Evolutionary conservation across 1,140 invertebrate species (phyloP).

Genomic region (Stegodyphus dumicola): DNA sequence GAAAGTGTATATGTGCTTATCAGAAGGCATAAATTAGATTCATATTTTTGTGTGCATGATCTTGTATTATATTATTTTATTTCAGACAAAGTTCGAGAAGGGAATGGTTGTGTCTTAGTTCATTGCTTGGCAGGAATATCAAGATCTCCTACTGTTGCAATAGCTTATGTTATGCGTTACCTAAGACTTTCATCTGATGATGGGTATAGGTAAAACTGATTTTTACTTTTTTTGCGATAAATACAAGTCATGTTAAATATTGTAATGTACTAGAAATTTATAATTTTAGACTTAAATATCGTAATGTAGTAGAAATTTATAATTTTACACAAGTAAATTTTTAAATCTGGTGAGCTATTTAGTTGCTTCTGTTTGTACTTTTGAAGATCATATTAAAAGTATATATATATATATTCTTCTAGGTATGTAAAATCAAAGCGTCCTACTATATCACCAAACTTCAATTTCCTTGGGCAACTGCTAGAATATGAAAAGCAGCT

Average conservation of each 20-base stretch:
- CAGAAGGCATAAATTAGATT: too few relatives aligned
- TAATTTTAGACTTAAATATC: too few relatives aligned
- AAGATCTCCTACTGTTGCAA: slow-evolving; percentile 74
- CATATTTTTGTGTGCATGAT: background rate
- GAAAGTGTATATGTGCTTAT: too few relatives aligned
- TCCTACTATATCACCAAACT: slow-evolving; percentile 72
- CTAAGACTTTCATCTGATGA: slow-evolving; percentile 73
- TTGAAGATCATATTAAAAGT: too few relatives aligned
- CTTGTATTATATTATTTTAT: background rate
- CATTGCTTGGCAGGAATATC: slow-evolving; percentile 77
- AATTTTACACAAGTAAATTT: too few relatives aligned
- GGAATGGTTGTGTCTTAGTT: slow-evolving; percentile 73
- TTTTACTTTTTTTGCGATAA: too few relatives aligned
- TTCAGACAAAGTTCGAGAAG: slow-evolving; percentile 72
- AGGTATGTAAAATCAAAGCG: slow-evolving; percentile 71
- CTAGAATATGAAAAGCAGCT: slow-evolving; percentile 72
- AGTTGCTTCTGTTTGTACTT: too few relatives aligned
- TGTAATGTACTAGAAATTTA: too few relatives aligned
- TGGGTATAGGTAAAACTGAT: slow-evolving; percentile 70
- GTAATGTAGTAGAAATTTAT: too few relatives aligned
- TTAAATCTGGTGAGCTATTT: too few relatives aligned
- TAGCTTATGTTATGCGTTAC: slow-evolving; percentile 75
- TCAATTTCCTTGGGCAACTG: slow-evolving; percentile 76
- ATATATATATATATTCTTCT: background rate
- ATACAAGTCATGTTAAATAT: too few relatives aligned